Evolutionary conservation across 2,113 vertebrate genomes (phyloP).

Genomic region (Bucco capensis): DNA sequence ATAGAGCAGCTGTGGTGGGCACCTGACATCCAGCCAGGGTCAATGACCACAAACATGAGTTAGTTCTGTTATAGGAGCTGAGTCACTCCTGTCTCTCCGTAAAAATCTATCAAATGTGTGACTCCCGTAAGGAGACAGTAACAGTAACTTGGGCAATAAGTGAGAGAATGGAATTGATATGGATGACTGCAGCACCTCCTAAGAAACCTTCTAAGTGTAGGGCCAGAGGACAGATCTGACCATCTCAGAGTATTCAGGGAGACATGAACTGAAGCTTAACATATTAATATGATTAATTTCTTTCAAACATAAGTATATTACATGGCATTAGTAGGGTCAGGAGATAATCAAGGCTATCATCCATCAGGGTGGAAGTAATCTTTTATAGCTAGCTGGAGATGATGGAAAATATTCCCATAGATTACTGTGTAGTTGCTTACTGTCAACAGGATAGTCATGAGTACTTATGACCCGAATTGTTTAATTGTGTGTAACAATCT

Average conservation of each 20-base stretch:
- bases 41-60: not conserved
- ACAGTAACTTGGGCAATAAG: not conserved
- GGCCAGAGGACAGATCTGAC: not conserved
- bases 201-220: not conserved
- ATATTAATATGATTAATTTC: not conserved
- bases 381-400: not conserved
- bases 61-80: not conserved
- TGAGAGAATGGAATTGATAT: not conserved
- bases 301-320: not conserved
- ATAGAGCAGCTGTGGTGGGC: accelerated
- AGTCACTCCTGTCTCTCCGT: not conserved
- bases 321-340: not conserved
- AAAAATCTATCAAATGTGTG: not conserved
- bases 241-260: not conserved
- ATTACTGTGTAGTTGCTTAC: not conserved
- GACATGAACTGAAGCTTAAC: not conserved
- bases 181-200: not conserved
- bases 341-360: not conserved
- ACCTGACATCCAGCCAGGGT: not conserved
- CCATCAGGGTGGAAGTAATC: not conserved
- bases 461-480: not conserved
- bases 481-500: not conserved
- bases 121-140: not conserved
- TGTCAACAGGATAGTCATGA: not conserved
- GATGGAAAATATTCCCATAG: not conserved